Percentiles rank a stretch among this genome's conserved stretches.
Evolutionary conservation across 2,113 vertebrate species (phyloP).

Genomic region (Sitta europaea): DNA sequence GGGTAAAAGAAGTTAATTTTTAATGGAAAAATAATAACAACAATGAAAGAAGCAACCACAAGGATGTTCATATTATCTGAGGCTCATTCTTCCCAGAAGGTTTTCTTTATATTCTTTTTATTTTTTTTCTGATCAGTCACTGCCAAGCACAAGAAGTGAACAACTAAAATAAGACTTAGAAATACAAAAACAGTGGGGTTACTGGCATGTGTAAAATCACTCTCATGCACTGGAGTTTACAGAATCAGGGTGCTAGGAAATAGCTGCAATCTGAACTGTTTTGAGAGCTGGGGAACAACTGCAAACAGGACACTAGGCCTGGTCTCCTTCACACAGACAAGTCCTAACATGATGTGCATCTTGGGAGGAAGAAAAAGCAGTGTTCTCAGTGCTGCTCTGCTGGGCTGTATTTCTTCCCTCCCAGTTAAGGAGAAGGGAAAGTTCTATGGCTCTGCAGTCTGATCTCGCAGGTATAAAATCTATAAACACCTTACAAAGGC

Average conservation of each 20-base stretch:
- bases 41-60: constrained; percentile 3
- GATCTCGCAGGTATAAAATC: neutral
- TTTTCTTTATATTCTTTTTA: neutral
- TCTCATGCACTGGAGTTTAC: neutral
- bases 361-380: neutral
- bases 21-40: constrained; percentile 8
- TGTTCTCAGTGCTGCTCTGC: neutral
- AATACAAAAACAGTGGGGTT: neutral
- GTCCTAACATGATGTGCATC: neutral
- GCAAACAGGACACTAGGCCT: neutral
- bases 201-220: neutral
- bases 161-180: neutral
- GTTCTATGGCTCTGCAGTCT: neutral
- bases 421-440: neutral
- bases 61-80: constrained; percentile 14
- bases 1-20: constrained; percentile 14
- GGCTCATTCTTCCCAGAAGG: neutral
- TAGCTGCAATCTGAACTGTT: neutral
- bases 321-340: neutral
- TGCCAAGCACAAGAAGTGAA: constrained; percentile 16
- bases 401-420: neutral
- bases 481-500: neutral
- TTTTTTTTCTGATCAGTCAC: neutral
- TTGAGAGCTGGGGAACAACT: neutral
- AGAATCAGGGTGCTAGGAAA: neutral